Conservation (phyloP, 2,888 invertebrate genomes). For the Itoplectis maculator region DNA sequence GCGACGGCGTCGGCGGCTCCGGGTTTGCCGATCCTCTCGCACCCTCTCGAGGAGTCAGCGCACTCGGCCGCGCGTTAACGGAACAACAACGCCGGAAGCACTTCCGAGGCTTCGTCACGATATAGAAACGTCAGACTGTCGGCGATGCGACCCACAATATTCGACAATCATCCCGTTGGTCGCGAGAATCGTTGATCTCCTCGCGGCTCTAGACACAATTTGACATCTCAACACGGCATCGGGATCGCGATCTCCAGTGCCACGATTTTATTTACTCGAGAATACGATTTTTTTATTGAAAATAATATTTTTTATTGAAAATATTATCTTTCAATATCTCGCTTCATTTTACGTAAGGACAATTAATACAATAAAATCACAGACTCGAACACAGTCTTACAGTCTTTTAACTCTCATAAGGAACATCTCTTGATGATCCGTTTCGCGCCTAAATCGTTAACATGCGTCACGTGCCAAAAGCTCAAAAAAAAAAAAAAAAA, state of each 20-base stretch:
- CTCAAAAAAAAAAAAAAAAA: no score
- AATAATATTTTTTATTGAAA: not conserved
- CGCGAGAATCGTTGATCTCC: not conserved
- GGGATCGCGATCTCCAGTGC: not conserved
- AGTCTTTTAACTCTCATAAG: no score
- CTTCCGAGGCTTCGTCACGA: conserved; percentile 57
- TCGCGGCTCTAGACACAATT: not conserved
- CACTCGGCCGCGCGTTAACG: conserved; percentile 49
- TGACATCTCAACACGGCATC: not conserved
- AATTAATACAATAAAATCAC: no score
- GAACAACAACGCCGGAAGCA: conserved; percentile 57
- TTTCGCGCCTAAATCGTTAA: no score
- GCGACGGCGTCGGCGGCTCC: conserved; percentile 2
- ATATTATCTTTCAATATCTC: no score
- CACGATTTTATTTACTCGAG: not conserved
- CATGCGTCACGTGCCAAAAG: not conserved
- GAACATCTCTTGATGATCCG: no score
- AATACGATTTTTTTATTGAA: not conserved
- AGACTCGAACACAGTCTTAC: no score
- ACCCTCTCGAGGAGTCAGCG: conserved; percentile 60
- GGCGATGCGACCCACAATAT: conserved; percentile 16
- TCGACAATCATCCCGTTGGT: not conserved
- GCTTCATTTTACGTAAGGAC: no score
- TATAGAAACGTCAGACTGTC: conserved; percentile 43
- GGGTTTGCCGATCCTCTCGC: conserved; percentile 58